phyloP scores from a whole-genome alignment of 1,140 invertebrate genomes.

The Maniola jurtina region DNA sequence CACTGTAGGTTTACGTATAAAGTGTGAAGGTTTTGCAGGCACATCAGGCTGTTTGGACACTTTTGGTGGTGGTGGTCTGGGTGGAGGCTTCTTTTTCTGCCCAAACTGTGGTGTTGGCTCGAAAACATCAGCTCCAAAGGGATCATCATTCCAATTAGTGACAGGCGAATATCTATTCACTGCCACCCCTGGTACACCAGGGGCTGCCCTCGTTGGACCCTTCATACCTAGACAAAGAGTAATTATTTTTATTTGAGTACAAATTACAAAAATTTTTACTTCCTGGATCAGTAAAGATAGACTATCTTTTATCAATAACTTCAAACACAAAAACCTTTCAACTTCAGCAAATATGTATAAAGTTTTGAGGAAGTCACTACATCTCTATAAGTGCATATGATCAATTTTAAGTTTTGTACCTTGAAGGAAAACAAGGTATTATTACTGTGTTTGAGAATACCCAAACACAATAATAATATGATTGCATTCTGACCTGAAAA shows the following conservation, averaged over 20 bases:
- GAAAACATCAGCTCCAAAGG: conserved; percentile 73
- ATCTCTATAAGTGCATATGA: too few species aligned
- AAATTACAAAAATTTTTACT: background rate
- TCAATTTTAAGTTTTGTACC: too few species aligned
- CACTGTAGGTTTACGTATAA: conserved; percentile 75
- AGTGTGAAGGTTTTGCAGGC: conserved; percentile 69
- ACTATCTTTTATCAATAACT: too few species aligned
- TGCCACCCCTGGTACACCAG: conserved; percentile 50
- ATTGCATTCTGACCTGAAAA: background rate
- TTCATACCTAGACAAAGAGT: conserved; percentile 64
- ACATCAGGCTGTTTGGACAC: conserved; percentile 60
- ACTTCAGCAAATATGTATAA: too few species aligned
- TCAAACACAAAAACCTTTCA: too few species aligned
- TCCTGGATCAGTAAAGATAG: background rate
- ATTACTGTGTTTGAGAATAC: too few species aligned
- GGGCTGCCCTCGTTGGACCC: conserved; percentile 67
- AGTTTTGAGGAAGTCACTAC: too few species aligned
- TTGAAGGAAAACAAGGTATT: background rate
- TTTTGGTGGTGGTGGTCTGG: conserved; percentile 78
- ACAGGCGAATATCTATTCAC: conserved; percentile 66
- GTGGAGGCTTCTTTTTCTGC: conserved; percentile 78
- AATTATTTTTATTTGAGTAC: background rate
- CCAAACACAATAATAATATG: too few species aligned
- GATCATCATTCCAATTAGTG: conserved; percentile 72
- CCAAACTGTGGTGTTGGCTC: conserved; percentile 59